Base-by-base conservation (phyloP, 2,797 vertebrate genomes). In the Sphaeramia orbicularis region DNA sequence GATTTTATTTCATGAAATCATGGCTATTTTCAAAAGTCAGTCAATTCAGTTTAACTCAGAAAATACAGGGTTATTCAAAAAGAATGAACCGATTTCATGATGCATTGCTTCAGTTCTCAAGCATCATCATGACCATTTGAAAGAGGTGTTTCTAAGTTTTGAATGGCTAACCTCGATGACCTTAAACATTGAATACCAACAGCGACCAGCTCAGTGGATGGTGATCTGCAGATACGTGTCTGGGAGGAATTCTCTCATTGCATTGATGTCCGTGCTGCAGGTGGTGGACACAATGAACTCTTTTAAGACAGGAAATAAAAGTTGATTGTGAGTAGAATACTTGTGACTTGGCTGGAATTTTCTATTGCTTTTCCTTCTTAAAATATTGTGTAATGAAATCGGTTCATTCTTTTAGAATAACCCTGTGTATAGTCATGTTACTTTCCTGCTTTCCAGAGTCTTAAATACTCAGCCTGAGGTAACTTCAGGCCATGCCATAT, bases 1-100 rank as follows among this genome's bases (percentile, higher is more conserved):
- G 30, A 41, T 32, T 42, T 56, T 0, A 57, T 63, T 58, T 70
- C 43, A 36, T 70, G 51, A 36, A 19, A n/a, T n/a, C n/a, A n/a
- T n/a, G n/a, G n/a, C n/a, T n/a, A n/a, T n/a, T n/a, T n/a, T n/a
- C n/a, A 52, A 9, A 30, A 14, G n/a, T 30, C 14, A 13, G 18
- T 8, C 70, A 48, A 30, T 9, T 57, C 4, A 13, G 8, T 52
- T 69, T 56, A 48, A 65, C 47, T 27, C 44, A 36, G 40, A 53
- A 5, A 55, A 18, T 38, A 24, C n/a, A n/a, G n/a, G 21, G 21
- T 24, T 24, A 24, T 2, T 2, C 21, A n/a, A n/a, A n/a, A n/a
- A n/a, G n/a, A n/a, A n/a, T n/a, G n/a, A n/a, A n/a, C n/a, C n/a
- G n/a, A n/a, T n/a, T n/a, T n/a, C n/a, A n/a, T n/a, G n/a, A n/a